Conservation (phyloP, 2,797 vertebrate genomes). For the Siniperca undulata region DNA sequence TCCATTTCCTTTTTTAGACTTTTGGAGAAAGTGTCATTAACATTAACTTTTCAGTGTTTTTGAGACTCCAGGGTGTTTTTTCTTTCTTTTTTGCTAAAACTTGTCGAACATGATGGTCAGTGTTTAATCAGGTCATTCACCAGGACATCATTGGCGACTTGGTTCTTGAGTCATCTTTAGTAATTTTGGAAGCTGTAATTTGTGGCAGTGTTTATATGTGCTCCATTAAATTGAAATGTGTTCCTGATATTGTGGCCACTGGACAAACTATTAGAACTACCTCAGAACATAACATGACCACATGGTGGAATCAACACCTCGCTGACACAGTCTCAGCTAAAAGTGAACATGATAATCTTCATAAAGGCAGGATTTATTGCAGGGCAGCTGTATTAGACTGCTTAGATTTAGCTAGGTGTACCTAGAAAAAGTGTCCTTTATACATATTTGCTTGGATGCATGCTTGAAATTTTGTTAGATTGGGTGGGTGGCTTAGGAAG, state of each 20-base stretch:
- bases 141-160: background rate
- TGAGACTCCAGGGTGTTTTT: background rate
- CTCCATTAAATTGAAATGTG: background rate
- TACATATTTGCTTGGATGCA: background rate
- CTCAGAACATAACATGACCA: background rate
- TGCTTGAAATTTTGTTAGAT: constrained; percentile 16
- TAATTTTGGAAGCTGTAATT: background rate
- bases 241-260: background rate
- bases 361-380: background rate
- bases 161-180: background rate
- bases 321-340: background rate
- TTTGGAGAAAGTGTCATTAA: constrained; percentile 14
- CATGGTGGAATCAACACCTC: background rate
- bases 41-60: background rate
- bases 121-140: background rate
- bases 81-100: background rate
- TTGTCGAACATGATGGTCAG: background rate
- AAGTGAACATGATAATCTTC: constrained; percentile 1
- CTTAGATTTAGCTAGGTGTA: constrained; percentile 4
- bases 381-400: constrained; percentile 2
- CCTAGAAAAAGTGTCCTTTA: background rate
- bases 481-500: constrained; percentile 32
- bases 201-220: background rate
- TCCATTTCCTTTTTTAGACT: constrained; percentile 14
- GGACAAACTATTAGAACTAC: constrained; percentile 3